Evolutionary conservation across 2,888 invertebrate species (phyloP), one percentile per base, ranked within the genome.

Genomic region (Odontocolon sp.): DNA sequence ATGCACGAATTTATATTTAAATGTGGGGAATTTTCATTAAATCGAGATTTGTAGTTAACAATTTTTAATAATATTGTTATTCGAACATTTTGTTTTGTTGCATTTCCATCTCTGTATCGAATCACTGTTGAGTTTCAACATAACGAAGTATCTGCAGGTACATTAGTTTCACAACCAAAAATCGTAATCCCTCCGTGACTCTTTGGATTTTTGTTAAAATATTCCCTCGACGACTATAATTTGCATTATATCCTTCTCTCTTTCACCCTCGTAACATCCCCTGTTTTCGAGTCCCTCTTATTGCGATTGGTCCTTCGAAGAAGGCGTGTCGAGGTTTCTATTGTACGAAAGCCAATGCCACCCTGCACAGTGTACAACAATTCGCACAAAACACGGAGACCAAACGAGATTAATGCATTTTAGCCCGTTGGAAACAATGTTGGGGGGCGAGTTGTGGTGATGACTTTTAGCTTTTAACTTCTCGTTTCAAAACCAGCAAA

Each of bases 331-430:
- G 52, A 63, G 69, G 59, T 16, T 59, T 50, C 73, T 23, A 67
- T 79, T 80, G 72, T 78, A 31, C 18, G 26, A 40, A 52, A 54
- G 59, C 69, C 71, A 52, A 52, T 50, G 54, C 66, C 50, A 38
- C 36, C 47, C 38, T 36, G 33, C 33, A 23, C 26, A 5, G 14
- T 50, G 26, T 59, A 26, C 9, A 42, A 50, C 57, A 74, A 72
- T 52, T 33, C 50, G 56, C 33, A 54, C 52, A 59, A 64, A 56
- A 68, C 64, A 67, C 72, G 59, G 78, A n/a, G n/a, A 72, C 56
- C 79, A 78, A 79, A 81, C 73, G 82, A 82, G 80, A 86, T 84
- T 84, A 83, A 83, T 82, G 83, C 81, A 80, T 76, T 82, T 82
- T 77, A 76, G 79, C 54, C 59, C 45, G 45, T 70, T 66, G 78